Evolutionary conservation across 2,888 invertebrate genomes (phyloP), one percentile per base, ranked within the genome.

Genomic region (Eurytoma californica): DNA sequence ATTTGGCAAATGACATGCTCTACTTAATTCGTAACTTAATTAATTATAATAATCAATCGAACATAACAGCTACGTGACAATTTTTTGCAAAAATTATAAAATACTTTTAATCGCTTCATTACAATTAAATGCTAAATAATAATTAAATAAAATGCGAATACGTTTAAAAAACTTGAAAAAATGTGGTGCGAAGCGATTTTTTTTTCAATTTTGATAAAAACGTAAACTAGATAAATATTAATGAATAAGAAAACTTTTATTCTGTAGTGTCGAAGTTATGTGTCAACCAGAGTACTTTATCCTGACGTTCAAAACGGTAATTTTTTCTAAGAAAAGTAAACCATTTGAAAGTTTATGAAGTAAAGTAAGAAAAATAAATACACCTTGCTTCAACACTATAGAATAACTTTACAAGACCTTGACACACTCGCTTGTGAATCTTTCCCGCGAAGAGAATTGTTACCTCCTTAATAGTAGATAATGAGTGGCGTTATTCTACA

Each of bases 361-460:
- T 39, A 39, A 9, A 39, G 9, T 0, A 39, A 39, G 9, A 9
- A 1, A 39, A 55, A 39, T 39, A 57, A 55, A 14, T 57, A 57
- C 39, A 39, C 39, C 39, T 39, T 39, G 5, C 39, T 55, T 63
- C 13, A 73, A 73, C 78, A 78, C 78, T 73, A 73, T 68, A 78
- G 61, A 78, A 73, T 78, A 73, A 61, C 68, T 73, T 73, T 78
- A 39, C 63, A 73, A 78, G 49, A 68, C 49, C 47, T 73, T 49
- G 9, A 68, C 16, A 61, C 60, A 39, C 20, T 68, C 65, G 60
- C 30, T 67, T 16, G 28, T 14, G 55, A 13, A 53, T 16, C 2
- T 16, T 53, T n/a, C 9, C 30, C 24, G 72, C 57, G 60, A 72
- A 77, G 72, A 84, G 84, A 84, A 83, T 82, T 80, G 74, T 49